These are phyloP conservation scores for Dicaeum eximium DNA, from an alignment of 2,113 vertebrate genomes.

Conservation along the genomic window DNA sequence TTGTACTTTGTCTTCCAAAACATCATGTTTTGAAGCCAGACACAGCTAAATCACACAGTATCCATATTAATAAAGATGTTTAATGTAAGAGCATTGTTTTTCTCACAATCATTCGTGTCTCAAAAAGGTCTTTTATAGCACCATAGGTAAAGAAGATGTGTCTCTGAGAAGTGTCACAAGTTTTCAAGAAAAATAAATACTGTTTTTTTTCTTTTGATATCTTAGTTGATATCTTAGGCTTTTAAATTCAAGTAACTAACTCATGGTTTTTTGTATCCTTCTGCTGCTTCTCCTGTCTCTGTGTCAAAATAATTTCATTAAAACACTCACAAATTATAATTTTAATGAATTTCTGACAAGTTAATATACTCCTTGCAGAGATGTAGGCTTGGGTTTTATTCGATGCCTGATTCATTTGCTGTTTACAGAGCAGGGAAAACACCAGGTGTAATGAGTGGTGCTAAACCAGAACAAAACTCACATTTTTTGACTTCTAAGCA, in stretches of 20 bases:
- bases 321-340: neutral
- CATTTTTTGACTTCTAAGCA: neutral
- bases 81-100: conserved; percentile 14
- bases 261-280: neutral
- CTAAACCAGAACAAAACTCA: neutral
- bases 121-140: neutral
- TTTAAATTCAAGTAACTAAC: conserved; percentile 27
- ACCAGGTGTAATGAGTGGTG: neutral
- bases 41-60: neutral
- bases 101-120: neutral
- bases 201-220: neutral
- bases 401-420: neutral
- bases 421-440: neutral
- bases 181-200: neutral
- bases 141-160: neutral
- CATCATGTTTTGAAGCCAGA: neutral
- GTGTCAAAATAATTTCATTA: conserved; percentile 13
- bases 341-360: conserved; percentile 1
- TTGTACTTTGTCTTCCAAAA: conserved; percentile 16
- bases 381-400: neutral
- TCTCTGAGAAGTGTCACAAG: neutral
- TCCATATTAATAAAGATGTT: conserved; percentile 31
- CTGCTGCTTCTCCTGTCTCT: neutral
- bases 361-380: neutral
- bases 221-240: neutral